Percentiles rank a stretch among this genome's conserved stretches.
Conservation (phyloP, 2,113 vertebrate species). For the Bujurquina vittata region DNA sequence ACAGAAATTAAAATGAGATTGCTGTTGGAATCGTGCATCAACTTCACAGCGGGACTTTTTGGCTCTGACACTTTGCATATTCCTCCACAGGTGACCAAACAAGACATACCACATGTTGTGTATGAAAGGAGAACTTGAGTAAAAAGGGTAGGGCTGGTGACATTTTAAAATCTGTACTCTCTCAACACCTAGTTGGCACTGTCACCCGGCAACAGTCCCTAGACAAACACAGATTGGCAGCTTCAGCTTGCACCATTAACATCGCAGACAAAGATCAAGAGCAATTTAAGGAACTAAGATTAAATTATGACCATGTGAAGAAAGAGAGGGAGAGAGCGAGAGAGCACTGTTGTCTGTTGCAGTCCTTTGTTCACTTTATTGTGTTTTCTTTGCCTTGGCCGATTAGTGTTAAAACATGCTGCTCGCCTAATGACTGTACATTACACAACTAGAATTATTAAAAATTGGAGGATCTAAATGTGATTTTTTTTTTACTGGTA, state of each 20-base stretch:
- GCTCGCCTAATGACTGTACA: not conserved
- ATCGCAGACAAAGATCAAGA: not conserved
- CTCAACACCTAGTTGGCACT: not conserved
- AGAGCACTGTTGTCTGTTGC: no score
- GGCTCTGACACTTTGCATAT: constrained; percentile 7
- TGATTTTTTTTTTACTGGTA: not conserved
- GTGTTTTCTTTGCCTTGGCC: not conserved
- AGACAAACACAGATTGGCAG: not conserved
- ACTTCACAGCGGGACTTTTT: constrained; percentile 34
- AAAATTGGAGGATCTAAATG: not conserved
- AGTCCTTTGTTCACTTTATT: no score
- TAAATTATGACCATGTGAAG: not conserved
- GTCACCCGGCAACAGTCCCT: not conserved
- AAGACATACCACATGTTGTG: constrained; percentile 1
- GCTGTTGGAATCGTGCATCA: constrained; percentile 27
- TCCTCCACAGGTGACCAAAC: constrained; percentile 40
- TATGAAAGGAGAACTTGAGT: not conserved
- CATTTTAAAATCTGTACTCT: not conserved
- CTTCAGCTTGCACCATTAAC: not conserved
- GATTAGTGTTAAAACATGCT: not conserved
- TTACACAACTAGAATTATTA: not conserved
- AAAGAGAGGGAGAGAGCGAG: not conserved
- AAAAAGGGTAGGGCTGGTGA: not conserved
- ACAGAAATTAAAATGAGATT: constrained; percentile 54
- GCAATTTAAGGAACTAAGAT: not conserved